These are phyloP conservation scores for Hydractinia symbiolongicarpus DNA, from an alignment of 30 jellyfish, hydroid and myxozoan species.

Conservation along the genomic window DNA sequence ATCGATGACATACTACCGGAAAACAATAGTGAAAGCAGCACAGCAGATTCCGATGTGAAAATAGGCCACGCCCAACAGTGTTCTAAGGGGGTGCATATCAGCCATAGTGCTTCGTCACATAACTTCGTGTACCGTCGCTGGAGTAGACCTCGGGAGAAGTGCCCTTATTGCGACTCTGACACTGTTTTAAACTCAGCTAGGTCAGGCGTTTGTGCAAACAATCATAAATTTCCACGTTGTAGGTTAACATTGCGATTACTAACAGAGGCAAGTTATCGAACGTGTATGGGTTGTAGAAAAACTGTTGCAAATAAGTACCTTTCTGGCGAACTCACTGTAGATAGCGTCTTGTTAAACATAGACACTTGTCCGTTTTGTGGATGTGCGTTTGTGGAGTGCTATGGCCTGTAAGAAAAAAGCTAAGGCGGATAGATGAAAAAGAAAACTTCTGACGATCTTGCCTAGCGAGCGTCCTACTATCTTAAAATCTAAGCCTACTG, in stretches of 20 bases:
- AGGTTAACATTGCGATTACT: slow-evolving; percentile 7
- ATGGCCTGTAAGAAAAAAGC: background rate
- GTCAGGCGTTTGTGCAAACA: background rate
- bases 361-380: slow-evolving; percentile 41
- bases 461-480: no score
- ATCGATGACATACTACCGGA: background rate
- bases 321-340: slow-evolving; percentile 21
- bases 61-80: background rate
- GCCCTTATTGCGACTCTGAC: slow-evolving; percentile 20
- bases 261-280: background rate
- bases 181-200: background rate
- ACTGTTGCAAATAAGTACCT: slow-evolving; percentile 1
- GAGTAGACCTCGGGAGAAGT: slow-evolving; percentile 14
- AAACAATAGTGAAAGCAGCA: background rate
- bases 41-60: background rate
- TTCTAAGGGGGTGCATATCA: no score
- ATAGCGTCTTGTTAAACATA: slow-evolving; percentile 15
- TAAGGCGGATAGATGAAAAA: no score
- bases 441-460: no score
- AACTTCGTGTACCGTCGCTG: background rate
- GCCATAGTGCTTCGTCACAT: no score
- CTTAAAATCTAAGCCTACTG: no score
- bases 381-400: slow-evolving; percentile 13
- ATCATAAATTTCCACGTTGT: slow-evolving; percentile 4
- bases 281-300: slow-evolving; percentile 19